Base-by-base conservation (phyloP, 2,113 vertebrate species). In the Syngnathus typhle region DNA sequence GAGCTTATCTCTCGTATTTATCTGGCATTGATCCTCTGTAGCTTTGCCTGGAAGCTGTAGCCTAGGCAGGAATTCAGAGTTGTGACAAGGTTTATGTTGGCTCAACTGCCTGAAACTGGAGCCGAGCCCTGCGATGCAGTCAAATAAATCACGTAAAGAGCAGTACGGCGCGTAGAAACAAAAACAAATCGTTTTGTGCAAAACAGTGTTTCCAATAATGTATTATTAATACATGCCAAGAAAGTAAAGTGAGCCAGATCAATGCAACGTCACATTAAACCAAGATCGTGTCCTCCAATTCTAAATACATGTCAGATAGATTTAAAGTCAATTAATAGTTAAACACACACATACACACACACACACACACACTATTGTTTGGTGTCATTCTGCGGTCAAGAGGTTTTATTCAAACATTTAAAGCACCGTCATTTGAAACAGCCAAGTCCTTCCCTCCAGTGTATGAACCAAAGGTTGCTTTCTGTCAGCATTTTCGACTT, bases 21-120 rank as follows among this genome's bases (percentile, higher is more conserved):
- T 82, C 78, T 77, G 71, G 73, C 67, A 18, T 80, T 84, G 77
- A 88, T 87, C 84, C 82, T 21, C 67, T 72, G 66, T 59, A 80
- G 72, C 74, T 80, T 77, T 75, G 86, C 85, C 85, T 88, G 85
- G 87, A 86, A 87, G 82, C 84, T 80, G 84, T 83, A 84, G 82
- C 68, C 75, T 32, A 63, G 74, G 77, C 78, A 84, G 85, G 87
- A 88, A 89, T 90, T 87, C 80, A 64, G 70, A 83, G 81, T 87
- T 85, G 84, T 86, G 87, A 87, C 85, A 90, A 77, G 78, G 88
- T 90, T 89, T 88, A 88, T 75, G 72, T 91, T 91, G 90, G 89
- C 87, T 60, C 54, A 60, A 76, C 72, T 10, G 72, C 75, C 70
- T 75, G 89, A 89, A 91, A 91, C 86, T 59, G 71, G 82, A 90